phyloP scores from a whole-genome alignment of 2,113 vertebrate species.

The Edolisoma coerulescens region DNA sequence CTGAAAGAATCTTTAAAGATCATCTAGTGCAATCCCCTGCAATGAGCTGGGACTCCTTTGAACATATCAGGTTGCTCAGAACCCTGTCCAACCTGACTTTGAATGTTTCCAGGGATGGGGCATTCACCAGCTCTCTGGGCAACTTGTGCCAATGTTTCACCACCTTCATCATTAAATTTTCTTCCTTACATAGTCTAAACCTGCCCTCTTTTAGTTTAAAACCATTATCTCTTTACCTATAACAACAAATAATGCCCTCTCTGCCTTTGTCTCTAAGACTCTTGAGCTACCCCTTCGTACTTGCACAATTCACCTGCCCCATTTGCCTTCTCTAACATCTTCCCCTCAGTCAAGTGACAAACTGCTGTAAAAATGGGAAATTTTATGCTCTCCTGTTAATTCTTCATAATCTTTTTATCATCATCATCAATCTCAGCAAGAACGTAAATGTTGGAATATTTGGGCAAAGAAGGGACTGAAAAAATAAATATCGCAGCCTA shows the following conservation, averaged over 20 bases:
- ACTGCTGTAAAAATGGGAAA: background rate
- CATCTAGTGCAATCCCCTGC: too few relatives aligned
- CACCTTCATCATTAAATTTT: background rate
- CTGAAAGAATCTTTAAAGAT: background rate
- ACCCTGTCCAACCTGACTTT: fast-evolving
- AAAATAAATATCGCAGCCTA: background rate
- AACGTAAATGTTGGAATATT: background rate
- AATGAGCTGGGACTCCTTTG: background rate
- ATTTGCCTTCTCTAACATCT: background rate
- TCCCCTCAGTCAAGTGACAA: background rate
- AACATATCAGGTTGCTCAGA: background rate
- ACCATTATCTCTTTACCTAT: background rate
- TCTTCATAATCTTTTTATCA: background rate
- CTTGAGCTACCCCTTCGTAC: background rate
- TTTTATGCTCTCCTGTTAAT: background rate
- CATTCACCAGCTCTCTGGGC: background rate
- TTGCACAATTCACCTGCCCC: background rate
- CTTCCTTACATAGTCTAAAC: background rate
- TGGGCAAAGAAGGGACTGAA: background rate
- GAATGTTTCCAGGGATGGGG: background rate
- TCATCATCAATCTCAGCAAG: background rate
- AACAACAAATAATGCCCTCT: background rate
- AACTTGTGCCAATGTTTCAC: background rate
- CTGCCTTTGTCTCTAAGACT: background rate
- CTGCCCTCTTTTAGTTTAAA: background rate